phyloP scores from a whole-genome alignment of 1,140 invertebrate species.

The Trachymyrmex septentrionalis region DNA sequence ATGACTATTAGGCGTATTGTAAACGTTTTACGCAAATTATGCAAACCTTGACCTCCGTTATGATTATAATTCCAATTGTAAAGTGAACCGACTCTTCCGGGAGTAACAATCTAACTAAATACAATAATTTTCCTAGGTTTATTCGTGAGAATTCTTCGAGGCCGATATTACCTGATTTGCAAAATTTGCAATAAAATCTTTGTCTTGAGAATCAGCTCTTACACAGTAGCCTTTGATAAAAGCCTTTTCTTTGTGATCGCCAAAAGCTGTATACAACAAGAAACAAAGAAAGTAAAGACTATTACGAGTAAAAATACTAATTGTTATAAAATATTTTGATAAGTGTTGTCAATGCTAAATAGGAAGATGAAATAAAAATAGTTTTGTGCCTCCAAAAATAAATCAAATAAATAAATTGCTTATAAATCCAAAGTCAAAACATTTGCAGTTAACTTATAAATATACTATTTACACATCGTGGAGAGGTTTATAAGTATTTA shows the following conservation, averaged over 20 bases:
- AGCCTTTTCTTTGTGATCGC: neutral
- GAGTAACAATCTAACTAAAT: slow-evolving; percentile 8
- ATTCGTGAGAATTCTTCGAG: slow-evolving; percentile 27
- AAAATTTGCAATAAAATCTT: slow-evolving; percentile 7
- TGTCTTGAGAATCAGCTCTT: neutral
- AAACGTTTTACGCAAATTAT: slow-evolving; percentile 26
- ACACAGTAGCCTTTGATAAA: neutral
- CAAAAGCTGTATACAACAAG: neutral
- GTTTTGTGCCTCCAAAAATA: too few species aligned
- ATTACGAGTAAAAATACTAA: slow-evolving; percentile 1
- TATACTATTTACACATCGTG: too few species aligned
- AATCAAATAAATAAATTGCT: too few species aligned
- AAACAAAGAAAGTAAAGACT: neutral
- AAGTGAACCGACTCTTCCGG: neutral
- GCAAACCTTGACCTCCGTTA: slow-evolving; percentile 34
- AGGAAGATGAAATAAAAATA: neutral
- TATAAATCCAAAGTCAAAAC: too few species aligned
- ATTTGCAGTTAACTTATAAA: too few species aligned
- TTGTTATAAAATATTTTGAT: neutral
- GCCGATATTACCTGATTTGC: neutral
- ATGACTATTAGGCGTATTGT: slow-evolving; percentile 25
- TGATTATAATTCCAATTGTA: slow-evolving; percentile 37
- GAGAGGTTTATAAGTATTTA: too few species aligned
- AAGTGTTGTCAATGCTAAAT: neutral
- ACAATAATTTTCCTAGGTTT: slow-evolving; percentile 33